A percentile compares a stretch with the other conserved stretches of the same genome.
phyloP scores from a whole-genome alignment of 2,113 vertebrate species.

The Ictalurus punctatus region DNA sequence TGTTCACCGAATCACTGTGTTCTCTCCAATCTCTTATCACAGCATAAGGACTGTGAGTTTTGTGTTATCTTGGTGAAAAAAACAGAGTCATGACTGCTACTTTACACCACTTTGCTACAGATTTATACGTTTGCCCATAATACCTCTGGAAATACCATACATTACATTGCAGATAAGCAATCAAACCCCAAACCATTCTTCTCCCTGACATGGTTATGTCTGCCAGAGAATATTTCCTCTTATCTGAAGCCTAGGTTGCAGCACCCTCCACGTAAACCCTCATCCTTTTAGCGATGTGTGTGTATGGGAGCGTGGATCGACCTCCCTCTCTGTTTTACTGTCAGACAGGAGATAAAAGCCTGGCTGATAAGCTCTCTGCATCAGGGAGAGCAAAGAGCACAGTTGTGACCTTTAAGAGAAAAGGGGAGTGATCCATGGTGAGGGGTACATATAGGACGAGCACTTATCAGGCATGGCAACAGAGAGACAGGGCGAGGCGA shows the following conservation, averaged over 20 bases:
- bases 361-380: conserved; percentile 38
- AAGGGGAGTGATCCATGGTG: conserved; percentile 45
- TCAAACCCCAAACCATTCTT: conserved; percentile 14
- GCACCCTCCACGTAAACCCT: conserved; percentile 32
- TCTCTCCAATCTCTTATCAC: not conserved
- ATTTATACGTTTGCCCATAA: not conserved
- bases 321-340: conserved; percentile 49
- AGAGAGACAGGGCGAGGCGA: not conserved
- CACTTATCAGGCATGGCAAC: conserved; percentile 40
- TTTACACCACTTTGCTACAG: not conserved
- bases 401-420: conserved; percentile 58
- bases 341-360: conserved; percentile 53
- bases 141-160: conserved; percentile 11
- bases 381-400: conserved; percentile 10
- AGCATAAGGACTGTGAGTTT: not conserved
- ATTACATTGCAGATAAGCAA: conserved; percentile 27
- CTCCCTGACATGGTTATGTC: conserved; percentile 23
- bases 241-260: conserved; percentile 41
- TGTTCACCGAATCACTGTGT: not conserved
- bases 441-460: conserved; percentile 41
- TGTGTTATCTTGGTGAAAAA: not conserved
- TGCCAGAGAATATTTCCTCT: conserved; percentile 30
- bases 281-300: conserved; percentile 22
- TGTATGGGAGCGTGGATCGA: conserved; percentile 43
- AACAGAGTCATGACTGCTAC: not conserved